Percentiles rank a stretch among this genome's conserved stretches.
Conservation (phyloP, 1,140 invertebrate species). For the Drosophila mayri region DNA sequence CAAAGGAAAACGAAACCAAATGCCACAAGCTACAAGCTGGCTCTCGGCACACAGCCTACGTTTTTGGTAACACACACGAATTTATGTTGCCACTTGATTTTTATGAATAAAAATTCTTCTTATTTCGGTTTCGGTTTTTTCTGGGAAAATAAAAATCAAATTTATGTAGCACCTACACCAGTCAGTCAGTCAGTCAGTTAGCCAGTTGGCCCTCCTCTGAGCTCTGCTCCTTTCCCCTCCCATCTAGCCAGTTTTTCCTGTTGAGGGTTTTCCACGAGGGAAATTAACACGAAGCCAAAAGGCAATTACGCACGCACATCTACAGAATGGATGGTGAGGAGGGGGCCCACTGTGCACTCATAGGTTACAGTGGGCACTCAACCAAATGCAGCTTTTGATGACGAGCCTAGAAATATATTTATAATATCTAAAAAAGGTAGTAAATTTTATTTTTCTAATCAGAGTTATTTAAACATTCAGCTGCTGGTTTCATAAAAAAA, state of each 20-base stretch:
- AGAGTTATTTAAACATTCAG: background rate
- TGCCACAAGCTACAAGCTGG: conserved; percentile 11
- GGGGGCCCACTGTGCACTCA: conserved; percentile 19
- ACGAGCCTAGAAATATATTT: too few species aligned
- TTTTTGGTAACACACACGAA: conserved; percentile 72
- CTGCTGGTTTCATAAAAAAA: background rate
- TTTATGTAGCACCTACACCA: conserved; percentile 74
- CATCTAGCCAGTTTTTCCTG: conserved; percentile 29
- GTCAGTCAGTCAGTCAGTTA: background rate
- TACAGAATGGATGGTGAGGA: conserved; percentile 6
- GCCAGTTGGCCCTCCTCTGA: background rate
- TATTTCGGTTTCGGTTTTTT: conserved; percentile 58
- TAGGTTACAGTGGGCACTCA: conserved; percentile 17
- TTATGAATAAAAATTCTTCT: conserved; percentile 79
- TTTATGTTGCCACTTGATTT: conserved; percentile 70
- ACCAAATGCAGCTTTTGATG: too few species aligned
- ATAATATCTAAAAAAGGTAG: background rate
- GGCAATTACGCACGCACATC: conserved; percentile 72
- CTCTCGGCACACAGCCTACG: conserved; percentile 30
- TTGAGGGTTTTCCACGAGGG: conserved; percentile 40
- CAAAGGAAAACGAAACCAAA: conserved; percentile 3
- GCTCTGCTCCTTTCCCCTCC: background rate
- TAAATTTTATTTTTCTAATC: background rate
- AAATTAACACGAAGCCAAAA: conserved; percentile 61
- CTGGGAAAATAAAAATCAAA: conserved; percentile 78